Conservation (phyloP, 2,113 vertebrate genomes). For the Centrocercus urophasianus region DNA sequence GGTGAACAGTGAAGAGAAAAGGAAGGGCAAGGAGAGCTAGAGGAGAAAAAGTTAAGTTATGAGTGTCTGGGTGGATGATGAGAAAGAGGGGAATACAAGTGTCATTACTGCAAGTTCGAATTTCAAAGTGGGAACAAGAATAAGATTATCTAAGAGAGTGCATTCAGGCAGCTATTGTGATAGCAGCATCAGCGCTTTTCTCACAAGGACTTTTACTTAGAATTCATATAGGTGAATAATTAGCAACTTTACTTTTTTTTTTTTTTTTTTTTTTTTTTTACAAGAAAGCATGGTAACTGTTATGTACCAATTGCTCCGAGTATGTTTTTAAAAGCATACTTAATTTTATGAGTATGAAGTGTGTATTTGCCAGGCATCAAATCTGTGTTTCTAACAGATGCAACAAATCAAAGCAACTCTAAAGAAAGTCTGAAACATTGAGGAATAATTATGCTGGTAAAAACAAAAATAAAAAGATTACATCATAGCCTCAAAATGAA, state of each 20-base stretch:
- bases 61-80: background rate
- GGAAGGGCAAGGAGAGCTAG: slow-evolving; percentile 21
- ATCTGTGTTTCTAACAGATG: background rate
- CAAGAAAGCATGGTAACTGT: background rate
- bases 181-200: background rate
- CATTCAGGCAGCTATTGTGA: background rate
- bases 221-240: background rate
- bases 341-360: background rate
- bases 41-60: slow-evolving; percentile 47
- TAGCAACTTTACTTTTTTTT: slow-evolving; percentile 1
- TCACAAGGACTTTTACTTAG: background rate
- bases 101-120: background rate
- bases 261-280: background rate
- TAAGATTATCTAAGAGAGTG: background rate
- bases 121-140: background rate
- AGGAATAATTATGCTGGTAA: background rate
- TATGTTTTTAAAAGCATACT: background rate
- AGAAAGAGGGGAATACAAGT: background rate
- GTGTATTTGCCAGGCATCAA: background rate
- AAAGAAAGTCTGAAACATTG: background rate
- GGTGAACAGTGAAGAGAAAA: slow-evolving; percentile 40
- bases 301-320: background rate
- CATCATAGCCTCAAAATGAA: background rate
- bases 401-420: background rate
- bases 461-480: background rate